Conservation (phyloP, 2,888 invertebrate genomes). For the Nysson spinosus region DNA sequence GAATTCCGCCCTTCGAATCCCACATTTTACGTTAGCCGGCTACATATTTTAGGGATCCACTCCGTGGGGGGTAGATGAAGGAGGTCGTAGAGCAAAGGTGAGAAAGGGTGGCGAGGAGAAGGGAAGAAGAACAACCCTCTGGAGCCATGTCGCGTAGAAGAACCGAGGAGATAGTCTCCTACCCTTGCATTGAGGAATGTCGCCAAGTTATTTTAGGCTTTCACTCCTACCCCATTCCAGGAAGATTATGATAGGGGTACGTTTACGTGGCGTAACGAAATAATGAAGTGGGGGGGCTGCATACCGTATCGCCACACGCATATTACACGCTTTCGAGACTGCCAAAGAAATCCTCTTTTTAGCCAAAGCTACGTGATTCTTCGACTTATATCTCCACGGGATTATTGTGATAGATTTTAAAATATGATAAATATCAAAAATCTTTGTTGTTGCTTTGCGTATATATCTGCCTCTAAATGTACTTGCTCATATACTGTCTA, state of each 20-base stretch:
- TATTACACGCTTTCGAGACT: slow-evolving; percentile 5
- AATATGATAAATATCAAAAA: no score
- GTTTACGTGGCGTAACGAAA: slow-evolving; percentile 66
- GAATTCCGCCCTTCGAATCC: slow-evolving; percentile 53
- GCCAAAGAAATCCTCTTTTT: slow-evolving; percentile 11
- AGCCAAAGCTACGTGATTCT: slow-evolving; percentile 1
- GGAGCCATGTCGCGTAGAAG: slow-evolving; percentile 34
- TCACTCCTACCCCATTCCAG: slow-evolving; percentile 40
- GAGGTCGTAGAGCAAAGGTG: slow-evolving; percentile 41
- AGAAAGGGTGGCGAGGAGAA: slow-evolving; percentile 20
- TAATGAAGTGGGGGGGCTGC: slow-evolving; percentile 63
- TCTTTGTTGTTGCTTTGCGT: no score
- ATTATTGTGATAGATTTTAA: no score
- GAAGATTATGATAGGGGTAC: slow-evolving; percentile 29
- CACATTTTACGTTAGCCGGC: slow-evolving; percentile 48
- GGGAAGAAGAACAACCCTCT: slow-evolving; percentile 4
- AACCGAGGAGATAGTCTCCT: slow-evolving; percentile 21
- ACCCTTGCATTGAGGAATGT: slow-evolving; percentile 55
- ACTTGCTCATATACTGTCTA: no score
- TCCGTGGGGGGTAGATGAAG: slow-evolving; percentile 40
- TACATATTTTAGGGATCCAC: slow-evolving; percentile 64
- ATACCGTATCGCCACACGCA: slow-evolving; percentile 11
- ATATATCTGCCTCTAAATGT: no score
- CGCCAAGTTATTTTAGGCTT: slow-evolving; percentile 70
- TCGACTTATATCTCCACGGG: neutral